Evolutionary conservation across 2,888 invertebrate genomes (phyloP).

Genomic region (Lamellibrachia satsuma): DNA sequence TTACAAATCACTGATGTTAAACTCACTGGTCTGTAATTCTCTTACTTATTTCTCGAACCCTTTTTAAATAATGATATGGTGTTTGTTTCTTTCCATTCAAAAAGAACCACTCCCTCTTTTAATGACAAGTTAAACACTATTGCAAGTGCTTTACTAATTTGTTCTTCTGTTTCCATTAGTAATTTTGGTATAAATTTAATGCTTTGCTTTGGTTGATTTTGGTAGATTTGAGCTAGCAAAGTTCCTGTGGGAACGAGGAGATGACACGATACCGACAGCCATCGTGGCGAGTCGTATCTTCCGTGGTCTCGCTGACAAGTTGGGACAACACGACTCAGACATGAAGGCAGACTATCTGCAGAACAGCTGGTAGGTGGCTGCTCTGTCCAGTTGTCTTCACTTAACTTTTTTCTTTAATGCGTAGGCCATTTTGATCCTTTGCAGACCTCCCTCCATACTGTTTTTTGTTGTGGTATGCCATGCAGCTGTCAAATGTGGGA

Average conservation of each 20-base stretch:
- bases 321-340: slow-evolving; percentile 53
- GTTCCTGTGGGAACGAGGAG: slow-evolving; percentile 64
- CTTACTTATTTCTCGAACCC: too few species aligned
- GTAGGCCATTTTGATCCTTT: not conserved
- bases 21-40: too few species aligned
- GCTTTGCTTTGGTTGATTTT: not conserved
- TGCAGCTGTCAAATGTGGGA: too few species aligned
- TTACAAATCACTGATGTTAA: too few species aligned
- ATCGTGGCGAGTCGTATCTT: slow-evolving; percentile 61
- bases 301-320: slow-evolving; percentile 48
- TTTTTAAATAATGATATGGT: too few species aligned
- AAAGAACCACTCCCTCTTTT: too few species aligned
- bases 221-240: slow-evolving; percentile 58
- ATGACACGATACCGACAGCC: slow-evolving; percentile 62
- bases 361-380: slow-evolving; percentile 31
- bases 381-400: not conserved
- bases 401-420: not conserved
- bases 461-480: too few species aligned
- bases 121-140: too few species aligned
- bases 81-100: too few species aligned
- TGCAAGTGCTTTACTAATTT: too few species aligned
- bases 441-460: too few species aligned
- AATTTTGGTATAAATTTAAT: too few species aligned
- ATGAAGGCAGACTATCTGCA: slow-evolving; percentile 44
- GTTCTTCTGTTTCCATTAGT: not conserved